Percentiles rank a stretch among this genome's conserved stretches.
These are phyloP conservation scores for Carterocephalus palaemon DNA, from an alignment of 2,888 invertebrate genomes.

Conservation along the genomic window DNA sequence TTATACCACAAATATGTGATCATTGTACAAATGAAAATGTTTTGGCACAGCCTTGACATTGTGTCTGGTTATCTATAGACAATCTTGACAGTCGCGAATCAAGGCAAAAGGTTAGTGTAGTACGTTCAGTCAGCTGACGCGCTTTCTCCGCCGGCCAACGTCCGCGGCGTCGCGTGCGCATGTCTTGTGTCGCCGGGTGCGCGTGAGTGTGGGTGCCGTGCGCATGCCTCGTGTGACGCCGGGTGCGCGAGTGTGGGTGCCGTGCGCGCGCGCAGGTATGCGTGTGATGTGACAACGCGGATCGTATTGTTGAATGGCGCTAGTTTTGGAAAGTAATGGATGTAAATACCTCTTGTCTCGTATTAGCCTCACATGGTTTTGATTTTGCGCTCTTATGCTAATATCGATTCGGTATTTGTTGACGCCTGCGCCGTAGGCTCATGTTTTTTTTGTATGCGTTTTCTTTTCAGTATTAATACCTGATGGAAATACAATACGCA, in stretches of 20 bases:
- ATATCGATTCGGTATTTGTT: too few species aligned
- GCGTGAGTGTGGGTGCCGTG: conserved; percentile 7
- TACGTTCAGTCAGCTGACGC: conserved; percentile 24
- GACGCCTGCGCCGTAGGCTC: too few species aligned
- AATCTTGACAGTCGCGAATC: background rate
- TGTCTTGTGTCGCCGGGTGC: background rate
- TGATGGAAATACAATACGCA: too few species aligned
- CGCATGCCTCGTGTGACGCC: conserved; percentile 5
- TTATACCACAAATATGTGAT: too few species aligned
- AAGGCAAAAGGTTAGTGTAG: conserved; percentile 17
- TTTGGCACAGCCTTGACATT: too few species aligned
- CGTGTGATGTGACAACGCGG: conserved; percentile 10
- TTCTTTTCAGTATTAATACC: too few species aligned
- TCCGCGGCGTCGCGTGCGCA: conserved; percentile 11
- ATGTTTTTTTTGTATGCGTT: too few species aligned
- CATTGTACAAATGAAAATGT: too few species aligned
- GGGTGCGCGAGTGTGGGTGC: conserved; percentile 1
- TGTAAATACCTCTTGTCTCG: too few species aligned
- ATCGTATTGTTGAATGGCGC: conserved; percentile 19
- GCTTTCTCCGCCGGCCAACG: conserved; percentile 27
- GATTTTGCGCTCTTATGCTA: too few species aligned
- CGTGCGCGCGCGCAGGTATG: conserved; percentile 11
- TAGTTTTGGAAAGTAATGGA: conserved; percentile 22
- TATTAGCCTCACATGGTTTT: too few species aligned
- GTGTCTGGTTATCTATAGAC: too few species aligned